Conservation (phyloP, 2,888 invertebrate species). For the Tortricodes alternella region DNA sequence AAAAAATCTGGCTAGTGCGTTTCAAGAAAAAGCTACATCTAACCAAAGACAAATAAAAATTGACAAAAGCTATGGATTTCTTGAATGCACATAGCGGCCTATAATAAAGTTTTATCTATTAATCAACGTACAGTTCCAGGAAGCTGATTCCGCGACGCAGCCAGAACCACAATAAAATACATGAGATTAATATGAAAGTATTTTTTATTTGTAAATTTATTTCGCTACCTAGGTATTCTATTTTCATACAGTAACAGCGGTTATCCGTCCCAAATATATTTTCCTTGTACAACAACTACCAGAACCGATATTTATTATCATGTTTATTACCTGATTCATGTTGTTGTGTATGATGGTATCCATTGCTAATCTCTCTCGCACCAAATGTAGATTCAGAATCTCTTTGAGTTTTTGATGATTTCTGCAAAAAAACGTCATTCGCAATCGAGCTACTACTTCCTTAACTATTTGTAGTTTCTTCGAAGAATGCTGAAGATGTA, state of each 20-base stretch:
- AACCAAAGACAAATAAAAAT: constrained; percentile 6
- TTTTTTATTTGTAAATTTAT: constrained; percentile 4
- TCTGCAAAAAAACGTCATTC: constrained; percentile 50
- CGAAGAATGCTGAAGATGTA: neutral
- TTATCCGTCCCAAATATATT: no score
- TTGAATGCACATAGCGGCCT: constrained; percentile 10
- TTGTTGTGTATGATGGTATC: constrained; percentile 89
- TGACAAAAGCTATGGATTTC: constrained; percentile 1
- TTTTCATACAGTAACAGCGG: neutral
- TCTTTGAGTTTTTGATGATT: constrained; percentile 88
- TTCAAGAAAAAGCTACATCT: neutral
- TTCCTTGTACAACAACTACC: no score
- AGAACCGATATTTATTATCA: no score
- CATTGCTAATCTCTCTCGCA: constrained; percentile 88
- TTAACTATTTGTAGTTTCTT: neutral
- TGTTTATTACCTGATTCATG: constrained; percentile 85
- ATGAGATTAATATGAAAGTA: constrained; percentile 45
- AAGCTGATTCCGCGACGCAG: constrained; percentile 68
- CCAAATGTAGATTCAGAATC: constrained; percentile 91
- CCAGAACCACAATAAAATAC: constrained; percentile 57
- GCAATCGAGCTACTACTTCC: neutral
- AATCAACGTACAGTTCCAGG: constrained; percentile 72
- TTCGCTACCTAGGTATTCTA: neutral
- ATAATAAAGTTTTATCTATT: constrained; percentile 44
- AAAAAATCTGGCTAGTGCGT: neutral